Base-by-base conservation (phyloP, 2,797 vertebrate genomes). In the Amniataba percoides region DNA sequence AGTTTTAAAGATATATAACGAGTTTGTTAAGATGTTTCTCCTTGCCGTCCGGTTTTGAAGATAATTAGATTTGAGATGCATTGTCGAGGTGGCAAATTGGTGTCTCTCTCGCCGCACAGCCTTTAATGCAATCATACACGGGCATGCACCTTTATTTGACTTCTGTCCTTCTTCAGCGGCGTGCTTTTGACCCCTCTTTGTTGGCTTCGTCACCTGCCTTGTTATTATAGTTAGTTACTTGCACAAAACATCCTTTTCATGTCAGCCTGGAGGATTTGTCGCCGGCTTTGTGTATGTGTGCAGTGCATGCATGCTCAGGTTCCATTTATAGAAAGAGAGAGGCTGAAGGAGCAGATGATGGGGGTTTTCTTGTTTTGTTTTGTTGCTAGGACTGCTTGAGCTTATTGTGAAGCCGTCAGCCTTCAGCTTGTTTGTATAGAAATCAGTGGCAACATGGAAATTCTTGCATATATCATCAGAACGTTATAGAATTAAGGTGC, bases 261-360 rank as follows among this genome's bases (percentile, higher is more conserved):
- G 9, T 53, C 43, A 81, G 59, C 23, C 15, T 58, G n/a, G 23
- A 78, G 23, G 36, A 60, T 74, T 52, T 60, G 25, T 69, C 21
- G 62, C 5, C 65, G 19, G 27, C 45, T 48, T 19, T 61, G 36
- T 57, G 46, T 51, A 16, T 40, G 45, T 57, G 11, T 51, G 34
- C 16, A 48, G 61, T 61, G 40, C 6, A 36, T 57, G 48, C 21
- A 27, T 67, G 56, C 25, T 46, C 36, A 58, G 5, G n/a, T 46
- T 51, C 19, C 49, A 75, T 74, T 74, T 67, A 72, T 61, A 67
- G 68, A 81, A 61, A 62, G 7, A 49, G 25, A 52, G 21, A 45
- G 31, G 14, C 58, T 19, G 39, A 43, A 55, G 36, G 19, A 62
- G 64, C 27, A 63, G 59, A 56, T 59, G 5, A 57, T 77, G 11